These are phyloP conservation scores for Leptoteleia sp. DNA, from an alignment of 1,140 invertebrate species.

Conservation along the genomic window DNA sequence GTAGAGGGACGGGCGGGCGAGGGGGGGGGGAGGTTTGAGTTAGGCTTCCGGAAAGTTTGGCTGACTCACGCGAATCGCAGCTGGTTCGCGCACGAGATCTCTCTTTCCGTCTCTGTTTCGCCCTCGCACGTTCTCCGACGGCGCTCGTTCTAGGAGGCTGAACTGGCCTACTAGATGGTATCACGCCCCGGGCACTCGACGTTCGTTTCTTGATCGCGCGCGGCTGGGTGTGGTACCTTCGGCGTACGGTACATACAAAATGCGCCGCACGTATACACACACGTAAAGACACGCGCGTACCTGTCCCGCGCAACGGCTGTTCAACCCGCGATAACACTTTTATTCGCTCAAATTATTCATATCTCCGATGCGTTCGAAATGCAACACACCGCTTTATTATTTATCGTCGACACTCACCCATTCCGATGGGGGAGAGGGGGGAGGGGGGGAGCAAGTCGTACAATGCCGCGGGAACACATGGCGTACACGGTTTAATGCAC, in stretches of 20 bases:
- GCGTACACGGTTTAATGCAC: constrained; percentile 38
- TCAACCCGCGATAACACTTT: constrained; percentile 59
- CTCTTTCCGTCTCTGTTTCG: constrained; percentile 25
- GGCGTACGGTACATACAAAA: constrained; percentile 61
- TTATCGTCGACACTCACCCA: too few relatives aligned
- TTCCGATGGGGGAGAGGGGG: too few relatives aligned
- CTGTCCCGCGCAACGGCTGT: constrained; percentile 53
- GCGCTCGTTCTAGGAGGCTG: constrained; percentile 55
- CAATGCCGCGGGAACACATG: constrained; percentile 33
- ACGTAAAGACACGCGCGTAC: constrained; percentile 35
- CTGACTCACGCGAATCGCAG: constrained; percentile 61
- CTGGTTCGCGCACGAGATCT: constrained; percentile 40
- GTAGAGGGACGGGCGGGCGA: too few relatives aligned
- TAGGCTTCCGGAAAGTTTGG: constrained; percentile 62
- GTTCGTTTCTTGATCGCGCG: constrained; percentile 51
- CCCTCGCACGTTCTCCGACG: constrained; percentile 3
- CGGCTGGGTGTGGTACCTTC: constrained; percentile 61
- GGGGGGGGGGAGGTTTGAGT: too few relatives aligned
- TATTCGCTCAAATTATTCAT: constrained; percentile 59
- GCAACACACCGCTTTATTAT: constrained; percentile 45
- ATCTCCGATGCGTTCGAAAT: constrained; percentile 38
- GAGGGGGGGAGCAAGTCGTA: too few relatives aligned
- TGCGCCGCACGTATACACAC: constrained; percentile 27
- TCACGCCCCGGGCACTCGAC: constrained; percentile 43
- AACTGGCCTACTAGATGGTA: constrained; percentile 63